phyloP scores from a whole-genome alignment of 2,888 invertebrate genomes.

The Poecilus cupreus region DNA sequence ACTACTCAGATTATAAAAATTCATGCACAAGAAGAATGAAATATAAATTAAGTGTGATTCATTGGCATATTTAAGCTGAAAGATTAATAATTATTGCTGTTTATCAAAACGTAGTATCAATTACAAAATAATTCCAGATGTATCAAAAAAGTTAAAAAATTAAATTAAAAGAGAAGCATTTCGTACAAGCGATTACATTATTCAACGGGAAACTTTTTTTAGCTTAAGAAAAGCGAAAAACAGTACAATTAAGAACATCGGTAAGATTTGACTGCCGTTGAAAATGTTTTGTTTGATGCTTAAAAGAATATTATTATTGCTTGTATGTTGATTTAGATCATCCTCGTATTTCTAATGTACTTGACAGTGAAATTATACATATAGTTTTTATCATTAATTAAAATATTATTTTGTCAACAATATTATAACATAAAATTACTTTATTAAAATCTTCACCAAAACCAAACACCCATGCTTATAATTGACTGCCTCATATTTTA shows the following conservation, averaged over 20 bases:
- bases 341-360: too few relatives aligned
- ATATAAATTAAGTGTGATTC: constrained; percentile 79
- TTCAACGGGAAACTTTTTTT: constrained; percentile 80
- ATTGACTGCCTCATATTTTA: too few relatives aligned
- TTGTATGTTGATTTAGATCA: not conserved
- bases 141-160: constrained; percentile 81
- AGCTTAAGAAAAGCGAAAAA: constrained; percentile 69
- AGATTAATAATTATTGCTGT: constrained; percentile 84
- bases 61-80: constrained; percentile 85
- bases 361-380: too few relatives aligned
- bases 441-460: too few relatives aligned
- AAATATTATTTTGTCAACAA: too few relatives aligned
- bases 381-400: too few relatives aligned
- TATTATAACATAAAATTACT: too few relatives aligned
- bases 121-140: constrained; percentile 87
- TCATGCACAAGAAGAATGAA: constrained; percentile 72
- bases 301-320: not conserved
- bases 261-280: not conserved
- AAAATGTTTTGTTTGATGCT: not conserved
- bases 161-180: constrained; percentile 84
- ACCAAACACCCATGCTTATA: too few relatives aligned
- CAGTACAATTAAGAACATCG: not conserved
- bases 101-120: constrained; percentile 86
- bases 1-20: constrained; percentile 83
- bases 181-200: constrained; percentile 83